Conservation (phyloP, 2,797 vertebrate species). For the Pipistrellus kuhlii region DNA sequence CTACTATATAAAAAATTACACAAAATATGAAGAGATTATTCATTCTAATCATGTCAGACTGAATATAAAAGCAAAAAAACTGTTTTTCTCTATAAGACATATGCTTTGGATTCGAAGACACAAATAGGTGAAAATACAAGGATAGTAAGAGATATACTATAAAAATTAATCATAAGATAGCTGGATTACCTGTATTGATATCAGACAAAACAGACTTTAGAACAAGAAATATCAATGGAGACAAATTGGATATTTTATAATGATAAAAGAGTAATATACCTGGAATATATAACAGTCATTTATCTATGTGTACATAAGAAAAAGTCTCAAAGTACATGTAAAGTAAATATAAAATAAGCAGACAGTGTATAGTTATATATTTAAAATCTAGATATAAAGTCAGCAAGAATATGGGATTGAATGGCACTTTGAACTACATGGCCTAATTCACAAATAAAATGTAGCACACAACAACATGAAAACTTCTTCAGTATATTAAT, state of each 20-base stretch:
- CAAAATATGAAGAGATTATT: background rate
- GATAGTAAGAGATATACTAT: background rate
- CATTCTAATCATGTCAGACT: background rate
- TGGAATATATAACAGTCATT: background rate
- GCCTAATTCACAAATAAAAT: background rate
- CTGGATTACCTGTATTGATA: background rate
- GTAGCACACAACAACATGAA: background rate
- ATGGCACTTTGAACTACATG: background rate
- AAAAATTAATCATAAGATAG: background rate
- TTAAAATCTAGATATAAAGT: background rate
- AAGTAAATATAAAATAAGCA: slow-evolving; percentile 22
- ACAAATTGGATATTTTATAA: background rate
- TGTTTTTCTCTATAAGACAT: background rate
- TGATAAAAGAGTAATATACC: background rate
- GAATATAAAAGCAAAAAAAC: background rate
- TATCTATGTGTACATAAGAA: background rate
- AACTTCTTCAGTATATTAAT: background rate
- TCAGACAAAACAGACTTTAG: background rate
- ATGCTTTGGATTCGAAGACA: background rate
- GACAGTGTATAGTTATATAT: background rate
- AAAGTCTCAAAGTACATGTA: background rate
- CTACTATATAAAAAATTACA: background rate
- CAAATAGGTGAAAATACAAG: background rate
- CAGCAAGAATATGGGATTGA: background rate
- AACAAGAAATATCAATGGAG: background rate